Conservation (phyloP, 2,113 vertebrate genomes). For the Gavia stellata region DNA sequence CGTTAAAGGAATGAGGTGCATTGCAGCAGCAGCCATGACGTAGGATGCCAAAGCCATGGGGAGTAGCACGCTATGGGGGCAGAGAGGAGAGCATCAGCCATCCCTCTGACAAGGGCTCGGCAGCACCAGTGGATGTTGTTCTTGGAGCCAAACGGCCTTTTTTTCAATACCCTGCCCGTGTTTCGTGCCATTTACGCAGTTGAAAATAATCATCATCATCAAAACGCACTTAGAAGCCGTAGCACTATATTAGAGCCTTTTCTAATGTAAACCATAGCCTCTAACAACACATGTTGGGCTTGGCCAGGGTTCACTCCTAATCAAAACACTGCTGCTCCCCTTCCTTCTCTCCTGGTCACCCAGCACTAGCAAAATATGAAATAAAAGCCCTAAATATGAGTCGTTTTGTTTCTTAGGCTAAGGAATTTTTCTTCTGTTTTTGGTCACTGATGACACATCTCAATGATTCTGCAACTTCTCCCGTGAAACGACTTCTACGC, state of each 20-base stretch:
- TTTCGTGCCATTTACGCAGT: not conserved
- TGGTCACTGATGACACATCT: not conserved
- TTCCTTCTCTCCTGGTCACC: not conserved
- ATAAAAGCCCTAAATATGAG: slow-evolving; percentile 1
- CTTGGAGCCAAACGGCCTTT: not conserved
- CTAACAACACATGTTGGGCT: not conserved
- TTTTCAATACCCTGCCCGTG: not conserved
- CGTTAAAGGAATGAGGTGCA: not conserved
- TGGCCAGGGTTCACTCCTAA: not conserved
- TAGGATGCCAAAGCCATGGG: not conserved
- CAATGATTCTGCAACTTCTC: not conserved
- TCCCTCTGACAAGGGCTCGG: not conserved
- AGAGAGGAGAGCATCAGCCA: not conserved
- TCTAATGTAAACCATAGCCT: slow-evolving; percentile 18
- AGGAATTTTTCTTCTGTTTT: slow-evolving; percentile 3
- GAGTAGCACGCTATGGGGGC: not conserved
- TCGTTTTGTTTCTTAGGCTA: not conserved
- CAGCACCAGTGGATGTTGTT: not conserved
- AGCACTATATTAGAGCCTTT: not conserved
- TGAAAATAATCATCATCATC: not conserved
- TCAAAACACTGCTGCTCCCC: not conserved
- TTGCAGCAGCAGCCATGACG: not conserved
- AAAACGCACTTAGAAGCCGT: not conserved
- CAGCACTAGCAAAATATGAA: slow-evolving; percentile 1
- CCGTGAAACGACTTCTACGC: slow-evolving; percentile 14